Conservation (phyloP, 2,797 vertebrate genomes). For the Prionace glauca region DNA sequence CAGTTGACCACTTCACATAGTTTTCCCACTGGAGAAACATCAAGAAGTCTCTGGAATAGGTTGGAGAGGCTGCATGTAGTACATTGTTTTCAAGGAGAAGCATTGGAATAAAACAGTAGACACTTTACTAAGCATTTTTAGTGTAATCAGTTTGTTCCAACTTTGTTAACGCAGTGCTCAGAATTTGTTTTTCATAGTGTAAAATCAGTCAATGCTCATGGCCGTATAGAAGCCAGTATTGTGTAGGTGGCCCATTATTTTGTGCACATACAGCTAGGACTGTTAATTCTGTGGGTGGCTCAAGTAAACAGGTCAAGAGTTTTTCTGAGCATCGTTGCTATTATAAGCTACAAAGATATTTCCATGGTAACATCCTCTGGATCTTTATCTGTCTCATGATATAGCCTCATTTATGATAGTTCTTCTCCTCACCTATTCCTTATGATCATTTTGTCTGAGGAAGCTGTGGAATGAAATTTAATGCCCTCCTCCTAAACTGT, state of each 20-base stretch:
- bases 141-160: neutral
- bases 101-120: neutral
- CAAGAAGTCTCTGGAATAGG: neutral
- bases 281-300: neutral
- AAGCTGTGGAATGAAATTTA: neutral
- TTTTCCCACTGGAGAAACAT: neutral
- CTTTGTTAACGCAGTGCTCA: neutral
- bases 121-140: neutral
- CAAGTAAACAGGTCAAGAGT: neutral
- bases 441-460: neutral
- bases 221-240: neutral
- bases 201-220: neutral
- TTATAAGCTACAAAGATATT: neutral
- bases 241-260: neutral
- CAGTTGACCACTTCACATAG: neutral
- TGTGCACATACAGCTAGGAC: neutral
- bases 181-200: neutral
- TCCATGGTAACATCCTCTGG: neutral
- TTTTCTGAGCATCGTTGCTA: neutral
- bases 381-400: neutral
- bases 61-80: neutral
- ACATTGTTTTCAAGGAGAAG: neutral
- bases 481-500: neutral
- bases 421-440: neutral
- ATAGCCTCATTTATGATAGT: neutral